Percentiles rank a stretch among this genome's conserved stretches.
Conservation (phyloP, 23 tunicate genomes). For the Aplidium turbinatum region DNA sequence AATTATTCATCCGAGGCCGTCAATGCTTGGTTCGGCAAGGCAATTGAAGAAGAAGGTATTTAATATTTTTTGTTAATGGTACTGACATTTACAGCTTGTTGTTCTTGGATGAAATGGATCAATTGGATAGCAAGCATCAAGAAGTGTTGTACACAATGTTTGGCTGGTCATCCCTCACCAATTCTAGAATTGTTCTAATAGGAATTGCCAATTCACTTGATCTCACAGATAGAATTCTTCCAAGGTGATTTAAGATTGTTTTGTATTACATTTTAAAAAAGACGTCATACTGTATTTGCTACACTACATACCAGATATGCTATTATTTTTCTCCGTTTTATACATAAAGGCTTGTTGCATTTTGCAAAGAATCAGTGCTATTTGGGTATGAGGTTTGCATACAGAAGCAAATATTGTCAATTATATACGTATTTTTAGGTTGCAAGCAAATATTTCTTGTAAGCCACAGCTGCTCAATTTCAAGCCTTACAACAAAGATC, state of each 20-base stretch:
- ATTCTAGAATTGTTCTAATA: conserved; percentile 68
- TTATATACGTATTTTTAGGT: too few species aligned
- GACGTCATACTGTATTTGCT: too few species aligned
- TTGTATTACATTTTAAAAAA: neutral
- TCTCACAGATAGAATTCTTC: conserved; percentile 92
- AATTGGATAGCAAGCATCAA: conserved; percentile 69
- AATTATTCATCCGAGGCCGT: too few species aligned
- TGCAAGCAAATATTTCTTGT: conserved; percentile 47
- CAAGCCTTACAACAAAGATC: conserved; percentile 70
- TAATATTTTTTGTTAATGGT: neutral
- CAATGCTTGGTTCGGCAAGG: too few species aligned
- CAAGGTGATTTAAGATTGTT: conserved; percentile 43
- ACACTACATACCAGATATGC: too few species aligned
- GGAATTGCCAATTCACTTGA: conserved; percentile 98
- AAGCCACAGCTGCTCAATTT: conserved; percentile 75
- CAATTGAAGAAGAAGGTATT: too few species aligned
- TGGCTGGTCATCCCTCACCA: conserved; percentile 54
- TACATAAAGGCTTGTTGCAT: too few species aligned
- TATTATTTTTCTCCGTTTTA: too few species aligned
- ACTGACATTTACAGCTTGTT: conserved; percentile 47
- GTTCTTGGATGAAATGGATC: conserved; percentile 98
- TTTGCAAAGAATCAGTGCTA: too few species aligned
- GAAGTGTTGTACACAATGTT: conserved; percentile 92
- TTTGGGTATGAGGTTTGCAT: too few species aligned
- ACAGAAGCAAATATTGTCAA: too few species aligned